A percentile compares a stretch with the other conserved stretches of the same genome.
Conservation (phyloP, 2,888 invertebrate genomes). For the Melanchra persicariae region DNA sequence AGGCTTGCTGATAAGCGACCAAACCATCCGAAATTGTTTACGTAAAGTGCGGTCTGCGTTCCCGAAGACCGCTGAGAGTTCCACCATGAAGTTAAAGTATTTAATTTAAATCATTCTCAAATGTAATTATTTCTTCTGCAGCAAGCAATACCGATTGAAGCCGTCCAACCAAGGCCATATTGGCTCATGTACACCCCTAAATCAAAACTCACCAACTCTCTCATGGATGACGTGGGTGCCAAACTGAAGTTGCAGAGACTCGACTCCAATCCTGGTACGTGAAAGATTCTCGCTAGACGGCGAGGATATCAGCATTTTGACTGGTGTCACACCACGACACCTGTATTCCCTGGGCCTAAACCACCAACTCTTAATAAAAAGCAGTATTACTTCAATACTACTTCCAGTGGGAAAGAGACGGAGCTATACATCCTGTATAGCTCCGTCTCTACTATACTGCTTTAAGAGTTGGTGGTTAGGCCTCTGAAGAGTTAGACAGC, state of each 20-base stretch:
- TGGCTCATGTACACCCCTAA: slow-evolving; percentile 47
- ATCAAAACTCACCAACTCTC: slow-evolving; percentile 34
- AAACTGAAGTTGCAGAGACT: slow-evolving; percentile 34
- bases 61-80: too few species aligned
- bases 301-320: background rate
- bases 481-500: too few species aligned
- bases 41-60: too few species aligned
- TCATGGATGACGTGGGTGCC: slow-evolving; percentile 50
- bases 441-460: too few species aligned
- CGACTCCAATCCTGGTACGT: slow-evolving; percentile 21
- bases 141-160: slow-evolving; percentile 32
- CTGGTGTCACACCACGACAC: background rate
- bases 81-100: too few species aligned
- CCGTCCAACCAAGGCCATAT: slow-evolving; percentile 1
- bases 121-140: slow-evolving; percentile 23
- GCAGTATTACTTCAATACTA: too few species aligned
- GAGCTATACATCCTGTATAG: too few species aligned
- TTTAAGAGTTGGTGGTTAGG: too few species aligned
- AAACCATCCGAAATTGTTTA: too few species aligned
- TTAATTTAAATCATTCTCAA: background rate
- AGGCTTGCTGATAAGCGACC: too few species aligned
- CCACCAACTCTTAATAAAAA: too few species aligned
- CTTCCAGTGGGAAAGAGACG: too few species aligned
- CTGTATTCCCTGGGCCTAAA: background rate
- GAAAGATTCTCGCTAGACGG: background rate